Percentiles rank a stretch among this genome's conserved stretches.
These are phyloP conservation scores for Microcebus griseorufus DNA, from an alignment of 2,113 vertebrate genomes.

Conservation along the genomic window DNA sequence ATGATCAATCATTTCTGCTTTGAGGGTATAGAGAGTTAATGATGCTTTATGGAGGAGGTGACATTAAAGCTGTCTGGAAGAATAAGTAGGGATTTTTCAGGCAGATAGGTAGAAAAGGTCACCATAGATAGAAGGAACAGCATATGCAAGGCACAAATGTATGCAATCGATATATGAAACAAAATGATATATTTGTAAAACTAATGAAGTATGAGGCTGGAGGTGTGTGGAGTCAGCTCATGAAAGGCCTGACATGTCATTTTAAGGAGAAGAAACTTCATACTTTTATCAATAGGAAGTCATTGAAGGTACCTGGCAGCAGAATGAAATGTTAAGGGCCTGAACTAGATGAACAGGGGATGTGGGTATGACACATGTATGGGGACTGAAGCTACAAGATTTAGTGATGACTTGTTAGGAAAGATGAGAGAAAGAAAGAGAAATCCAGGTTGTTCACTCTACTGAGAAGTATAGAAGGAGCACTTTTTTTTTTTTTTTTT, in stretches of 20 bases:
- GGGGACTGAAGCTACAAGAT: neutral
- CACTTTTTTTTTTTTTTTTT: too few relatives aligned
- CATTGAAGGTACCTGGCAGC: neutral
- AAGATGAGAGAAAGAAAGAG: neutral
- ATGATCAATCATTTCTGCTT: neutral
- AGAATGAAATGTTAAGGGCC: neutral
- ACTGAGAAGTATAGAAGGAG: neutral
- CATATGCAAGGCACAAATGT: neutral
- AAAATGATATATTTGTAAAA: neutral
- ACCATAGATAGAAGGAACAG: neutral
- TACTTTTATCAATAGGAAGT: neutral
- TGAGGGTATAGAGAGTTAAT: neutral
- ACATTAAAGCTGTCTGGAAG: neutral
- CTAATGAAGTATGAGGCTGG: neutral
- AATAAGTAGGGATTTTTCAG: neutral
- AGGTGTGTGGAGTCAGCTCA: neutral
- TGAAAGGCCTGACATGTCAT: neutral
- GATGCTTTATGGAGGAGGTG: neutral
- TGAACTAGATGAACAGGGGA: neutral
- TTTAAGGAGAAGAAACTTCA: neutral
- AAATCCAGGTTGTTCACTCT: neutral
- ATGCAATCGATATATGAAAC: neutral
- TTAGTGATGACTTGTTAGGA: neutral
- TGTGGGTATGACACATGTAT: neutral
- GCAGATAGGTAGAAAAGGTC: neutral